Conservation (phyloP, 2,888 invertebrate species). For the Stenchaetothrips biformis region DNA sequence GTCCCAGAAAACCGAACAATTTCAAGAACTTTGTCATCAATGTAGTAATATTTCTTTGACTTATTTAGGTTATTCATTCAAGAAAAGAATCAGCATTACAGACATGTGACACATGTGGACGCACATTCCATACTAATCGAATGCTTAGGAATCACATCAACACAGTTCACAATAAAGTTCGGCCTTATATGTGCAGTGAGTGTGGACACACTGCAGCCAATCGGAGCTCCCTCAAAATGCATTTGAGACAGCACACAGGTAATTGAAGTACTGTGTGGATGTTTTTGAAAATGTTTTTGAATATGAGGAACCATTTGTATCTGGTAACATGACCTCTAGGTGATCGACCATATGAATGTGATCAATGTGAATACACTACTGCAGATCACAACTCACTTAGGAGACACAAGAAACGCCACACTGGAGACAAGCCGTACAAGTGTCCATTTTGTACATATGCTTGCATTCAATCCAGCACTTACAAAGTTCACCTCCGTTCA, state of each 20-base stretch:
- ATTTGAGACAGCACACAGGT: slow-evolving; percentile 67
- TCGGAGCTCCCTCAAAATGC: slow-evolving; percentile 60
- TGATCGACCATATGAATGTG: slow-evolving; percentile 73
- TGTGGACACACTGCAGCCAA: slow-evolving; percentile 64
- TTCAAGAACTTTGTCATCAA: not conserved
- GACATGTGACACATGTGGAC: slow-evolving; percentile 57
- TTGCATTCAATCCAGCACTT: slow-evolving; percentile 73
- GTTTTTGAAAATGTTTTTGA: slow-evolving; percentile 26
- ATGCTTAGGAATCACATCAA: slow-evolving; percentile 54
- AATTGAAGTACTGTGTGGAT: slow-evolving; percentile 40
- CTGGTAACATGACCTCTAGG: slow-evolving; percentile 47
- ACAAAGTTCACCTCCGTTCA: slow-evolving; percentile 70
- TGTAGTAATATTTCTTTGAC: not conserved
- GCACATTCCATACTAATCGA: slow-evolving; percentile 53
- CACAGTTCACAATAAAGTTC: slow-evolving; percentile 62
- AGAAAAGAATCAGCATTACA: slow-evolving; percentile 37
- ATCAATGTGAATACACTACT: slow-evolving; percentile 64
- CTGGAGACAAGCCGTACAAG: slow-evolving; percentile 68
- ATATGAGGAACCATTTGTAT: slow-evolving; percentile 19
- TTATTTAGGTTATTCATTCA: slow-evolving; percentile 12
- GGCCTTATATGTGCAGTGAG: slow-evolving; percentile 60
- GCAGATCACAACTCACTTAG: slow-evolving; percentile 77
- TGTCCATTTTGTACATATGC: slow-evolving; percentile 75
- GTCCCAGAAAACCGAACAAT: not conserved
- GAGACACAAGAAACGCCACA: slow-evolving; percentile 71